phyloP scores from a whole-genome alignment of 2,113 vertebrate genomes.

The Rhodinocichla rosea region DNA sequence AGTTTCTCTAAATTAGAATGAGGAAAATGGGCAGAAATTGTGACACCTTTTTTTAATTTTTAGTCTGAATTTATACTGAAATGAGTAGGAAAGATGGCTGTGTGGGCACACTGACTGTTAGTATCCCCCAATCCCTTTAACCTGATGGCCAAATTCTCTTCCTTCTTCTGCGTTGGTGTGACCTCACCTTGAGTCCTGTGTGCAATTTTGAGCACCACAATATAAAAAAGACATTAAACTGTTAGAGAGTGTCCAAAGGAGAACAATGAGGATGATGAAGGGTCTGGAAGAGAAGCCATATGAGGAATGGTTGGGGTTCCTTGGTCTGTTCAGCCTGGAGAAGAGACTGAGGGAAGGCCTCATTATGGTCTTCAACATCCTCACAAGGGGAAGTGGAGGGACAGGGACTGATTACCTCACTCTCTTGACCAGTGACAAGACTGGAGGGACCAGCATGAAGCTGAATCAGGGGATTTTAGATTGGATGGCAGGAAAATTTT shows the following conservation, averaged over 20 bases:
- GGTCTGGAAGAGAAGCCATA: background rate
- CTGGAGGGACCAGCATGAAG: background rate
- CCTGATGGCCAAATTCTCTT: background rate
- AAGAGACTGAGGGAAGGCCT: background rate
- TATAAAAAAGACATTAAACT: background rate
- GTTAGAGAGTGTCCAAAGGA: background rate
- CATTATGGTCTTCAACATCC: background rate
- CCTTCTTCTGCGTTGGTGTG: background rate
- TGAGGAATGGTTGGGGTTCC: background rate
- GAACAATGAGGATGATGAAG: background rate
- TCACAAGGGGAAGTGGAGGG: background rate
- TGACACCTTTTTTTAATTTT: background rate
- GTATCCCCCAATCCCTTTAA: background rate
- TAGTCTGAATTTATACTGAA: background rate
- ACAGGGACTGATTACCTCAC: background rate
- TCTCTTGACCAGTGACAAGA: background rate
- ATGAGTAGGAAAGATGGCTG: background rate
- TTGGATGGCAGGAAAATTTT: background rate
- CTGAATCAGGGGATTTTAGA: background rate
- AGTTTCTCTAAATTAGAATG: background rate
- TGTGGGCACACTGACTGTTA: rapidly evolving
- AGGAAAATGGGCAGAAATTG: background rate
- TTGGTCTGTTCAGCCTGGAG: background rate
- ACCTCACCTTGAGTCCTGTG: background rate
- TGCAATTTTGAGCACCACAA: background rate